Evolutionary conservation across 2,888 invertebrate species (phyloP).

Genomic region (Odontothrips loti): DNA sequence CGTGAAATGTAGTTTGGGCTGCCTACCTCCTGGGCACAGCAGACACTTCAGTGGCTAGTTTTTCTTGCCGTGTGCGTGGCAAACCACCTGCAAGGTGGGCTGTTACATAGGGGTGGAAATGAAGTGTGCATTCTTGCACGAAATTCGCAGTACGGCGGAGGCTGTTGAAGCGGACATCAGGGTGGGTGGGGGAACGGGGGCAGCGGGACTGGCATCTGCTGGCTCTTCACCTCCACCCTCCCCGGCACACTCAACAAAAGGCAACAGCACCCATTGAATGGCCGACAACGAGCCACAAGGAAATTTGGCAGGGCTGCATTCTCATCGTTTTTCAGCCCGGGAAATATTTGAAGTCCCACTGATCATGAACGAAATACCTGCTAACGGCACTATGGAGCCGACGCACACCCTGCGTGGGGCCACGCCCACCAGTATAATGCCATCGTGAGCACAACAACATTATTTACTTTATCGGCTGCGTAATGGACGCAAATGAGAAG

Average conservation of each 20-base stretch:
- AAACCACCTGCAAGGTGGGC: neutral
- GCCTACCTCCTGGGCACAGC: too few species aligned
- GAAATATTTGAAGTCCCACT: too few species aligned
- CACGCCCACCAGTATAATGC: too few species aligned
- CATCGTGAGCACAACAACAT: neutral
- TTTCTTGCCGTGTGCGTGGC: neutral
- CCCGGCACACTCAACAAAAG: neutral
- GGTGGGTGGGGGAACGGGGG: neutral
- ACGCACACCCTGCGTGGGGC: too few species aligned
- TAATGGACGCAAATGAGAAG: conserved; percentile 22
- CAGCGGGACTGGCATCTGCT: neutral
- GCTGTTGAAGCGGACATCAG: neutral
- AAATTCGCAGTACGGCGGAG: neutral
- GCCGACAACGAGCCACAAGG: neutral
- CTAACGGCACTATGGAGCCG: too few species aligned
- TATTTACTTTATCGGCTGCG: neutral
- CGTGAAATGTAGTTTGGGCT: too few species aligned
- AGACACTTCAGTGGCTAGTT: too few species aligned
- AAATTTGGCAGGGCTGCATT: too few species aligned
- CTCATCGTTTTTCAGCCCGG: too few species aligned
- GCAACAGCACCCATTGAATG: neutral
- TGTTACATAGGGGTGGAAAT: neutral
- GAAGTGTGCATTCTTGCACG: neutral
- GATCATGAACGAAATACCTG: too few species aligned
- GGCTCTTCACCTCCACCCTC: neutral